Conservation (phyloP, 1,140 invertebrate species). For the Euschistus heros region DNA sequence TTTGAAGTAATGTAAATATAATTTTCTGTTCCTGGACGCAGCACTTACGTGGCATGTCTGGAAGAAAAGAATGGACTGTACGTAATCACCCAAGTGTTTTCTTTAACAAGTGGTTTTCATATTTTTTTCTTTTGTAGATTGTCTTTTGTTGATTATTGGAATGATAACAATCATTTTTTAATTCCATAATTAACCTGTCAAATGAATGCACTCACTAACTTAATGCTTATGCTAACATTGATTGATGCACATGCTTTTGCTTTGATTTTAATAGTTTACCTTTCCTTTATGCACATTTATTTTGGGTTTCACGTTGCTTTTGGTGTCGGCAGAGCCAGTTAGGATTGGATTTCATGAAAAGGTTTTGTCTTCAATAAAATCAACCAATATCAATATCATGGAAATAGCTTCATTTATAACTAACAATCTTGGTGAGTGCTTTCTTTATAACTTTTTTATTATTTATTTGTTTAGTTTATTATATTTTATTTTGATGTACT, state of each 20-base stretch:
- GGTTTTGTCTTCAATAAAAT: slow-evolving; percentile 21
- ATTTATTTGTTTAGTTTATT: too few species aligned
- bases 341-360: slow-evolving; percentile 23
- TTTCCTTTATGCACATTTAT: slow-evolving; percentile 4
- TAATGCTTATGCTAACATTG: background rate
- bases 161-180: too few species aligned
- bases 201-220: too few species aligned
- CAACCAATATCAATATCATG: slow-evolving; percentile 22
- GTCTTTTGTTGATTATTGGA: too few species aligned
- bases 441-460: slow-evolving; percentile 15
- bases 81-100: slow-evolving; percentile 36
- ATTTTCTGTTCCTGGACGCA: slow-evolving; percentile 39
- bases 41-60: slow-evolving; percentile 82
- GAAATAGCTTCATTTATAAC: slow-evolving; percentile 24
- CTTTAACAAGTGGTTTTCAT: too few species aligned
- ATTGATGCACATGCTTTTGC: background rate
- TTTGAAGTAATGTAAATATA: background rate
- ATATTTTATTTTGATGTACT: too few species aligned
- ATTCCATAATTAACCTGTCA: too few species aligned
- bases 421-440: slow-evolving; percentile 24
- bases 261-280: background rate
- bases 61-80: slow-evolving; percentile 80
- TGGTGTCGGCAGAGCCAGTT: slow-evolving; percentile 22
- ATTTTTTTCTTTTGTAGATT: too few species aligned
- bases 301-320: slow-evolving; percentile 14